Conservation (phyloP, 2,888 invertebrate species). For the Drosophila bunnanda region DNA sequence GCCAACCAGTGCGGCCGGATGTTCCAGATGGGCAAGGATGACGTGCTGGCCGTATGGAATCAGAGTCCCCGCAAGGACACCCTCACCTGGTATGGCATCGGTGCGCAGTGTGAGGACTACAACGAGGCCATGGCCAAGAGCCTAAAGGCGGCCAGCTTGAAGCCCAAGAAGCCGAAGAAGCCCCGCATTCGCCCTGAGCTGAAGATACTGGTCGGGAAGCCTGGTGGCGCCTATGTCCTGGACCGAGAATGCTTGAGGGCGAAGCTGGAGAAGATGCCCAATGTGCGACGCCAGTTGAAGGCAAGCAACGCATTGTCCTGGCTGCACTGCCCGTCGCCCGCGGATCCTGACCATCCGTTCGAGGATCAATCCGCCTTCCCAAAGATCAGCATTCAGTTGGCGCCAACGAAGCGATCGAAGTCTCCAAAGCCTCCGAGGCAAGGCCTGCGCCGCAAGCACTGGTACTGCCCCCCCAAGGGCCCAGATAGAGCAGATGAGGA, state of each 20-base stretch:
- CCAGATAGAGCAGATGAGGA: neutral
- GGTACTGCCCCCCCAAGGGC: constrained; percentile 43
- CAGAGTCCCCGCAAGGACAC: constrained; percentile 55
- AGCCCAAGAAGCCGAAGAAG: neutral
- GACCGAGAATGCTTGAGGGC: constrained; percentile 42
- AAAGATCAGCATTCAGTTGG: neutral
- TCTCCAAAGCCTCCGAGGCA: constrained; percentile 40
- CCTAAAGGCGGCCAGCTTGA: constrained; percentile 35
- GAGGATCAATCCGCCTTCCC: neutral
- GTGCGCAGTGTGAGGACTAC: constrained; percentile 37
- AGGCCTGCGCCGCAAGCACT: constrained; percentile 26
- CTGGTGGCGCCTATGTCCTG: constrained; percentile 51
- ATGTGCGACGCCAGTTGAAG: constrained; percentile 30
- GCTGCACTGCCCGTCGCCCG: constrained; percentile 33
- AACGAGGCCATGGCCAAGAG: constrained; percentile 45
- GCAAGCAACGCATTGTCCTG: constrained; percentile 2
- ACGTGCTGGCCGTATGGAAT: constrained; percentile 53
- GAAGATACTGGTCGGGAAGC: constrained; percentile 9
- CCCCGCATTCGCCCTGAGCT: neutral
- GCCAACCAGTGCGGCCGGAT: constrained; percentile 41
- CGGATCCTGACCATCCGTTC: constrained; percentile 37
- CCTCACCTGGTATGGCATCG: constrained; percentile 53
- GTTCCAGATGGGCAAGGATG: constrained; percentile 14
- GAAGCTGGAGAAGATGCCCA: constrained; percentile 56
- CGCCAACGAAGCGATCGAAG: constrained; percentile 1